A percentile compares a stretch with the other conserved stretches of the same genome.
phyloP scores from a whole-genome alignment of 2,888 invertebrate genomes.

The Metallyticus violacea region DNA sequence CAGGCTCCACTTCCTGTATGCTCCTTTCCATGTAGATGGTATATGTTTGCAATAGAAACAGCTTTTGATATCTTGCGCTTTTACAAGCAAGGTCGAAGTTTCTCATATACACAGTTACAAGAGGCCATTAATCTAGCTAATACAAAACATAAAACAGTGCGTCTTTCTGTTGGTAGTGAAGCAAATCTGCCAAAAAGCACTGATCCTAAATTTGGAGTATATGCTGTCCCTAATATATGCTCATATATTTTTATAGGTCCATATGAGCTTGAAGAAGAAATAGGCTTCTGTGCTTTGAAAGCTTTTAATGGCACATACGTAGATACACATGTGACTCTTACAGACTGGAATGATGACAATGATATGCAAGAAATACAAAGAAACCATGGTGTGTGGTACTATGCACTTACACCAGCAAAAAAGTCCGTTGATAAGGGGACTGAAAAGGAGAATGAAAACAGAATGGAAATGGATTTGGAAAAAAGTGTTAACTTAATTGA shows the following conservation, averaged over 20 bases:
- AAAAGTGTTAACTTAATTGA: not conserved
- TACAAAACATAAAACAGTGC: constrained; percentile 51
- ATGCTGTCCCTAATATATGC: constrained; percentile 41
- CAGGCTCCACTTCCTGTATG: constrained; percentile 41
- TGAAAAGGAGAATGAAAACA: not conserved
- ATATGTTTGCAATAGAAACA: constrained; percentile 54
- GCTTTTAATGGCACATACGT: not conserved
- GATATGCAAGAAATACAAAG: not conserved
- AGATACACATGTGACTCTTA: not conserved
- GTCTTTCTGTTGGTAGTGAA: constrained; percentile 38
- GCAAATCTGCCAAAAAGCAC: not conserved
- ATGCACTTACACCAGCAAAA: not conserved
- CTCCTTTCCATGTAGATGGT: constrained; percentile 50
- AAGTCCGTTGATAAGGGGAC: not conserved
- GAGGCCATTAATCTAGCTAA: constrained; percentile 52
- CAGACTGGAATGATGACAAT: not conserved
- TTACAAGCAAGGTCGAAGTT: constrained; percentile 52
- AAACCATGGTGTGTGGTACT: not conserved
- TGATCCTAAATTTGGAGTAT: constrained; percentile 43
- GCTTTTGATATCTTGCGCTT: constrained; percentile 56
- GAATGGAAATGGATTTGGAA: not conserved
- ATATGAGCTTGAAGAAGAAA: constrained; percentile 40
- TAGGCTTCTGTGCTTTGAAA: constrained; percentile 31
- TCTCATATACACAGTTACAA: constrained; percentile 53
- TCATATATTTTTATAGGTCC: constrained; percentile 47